Evolutionary conservation across 2,797 vertebrate species (phyloP).

Genomic region (Sebastes aleutianus): DNA sequence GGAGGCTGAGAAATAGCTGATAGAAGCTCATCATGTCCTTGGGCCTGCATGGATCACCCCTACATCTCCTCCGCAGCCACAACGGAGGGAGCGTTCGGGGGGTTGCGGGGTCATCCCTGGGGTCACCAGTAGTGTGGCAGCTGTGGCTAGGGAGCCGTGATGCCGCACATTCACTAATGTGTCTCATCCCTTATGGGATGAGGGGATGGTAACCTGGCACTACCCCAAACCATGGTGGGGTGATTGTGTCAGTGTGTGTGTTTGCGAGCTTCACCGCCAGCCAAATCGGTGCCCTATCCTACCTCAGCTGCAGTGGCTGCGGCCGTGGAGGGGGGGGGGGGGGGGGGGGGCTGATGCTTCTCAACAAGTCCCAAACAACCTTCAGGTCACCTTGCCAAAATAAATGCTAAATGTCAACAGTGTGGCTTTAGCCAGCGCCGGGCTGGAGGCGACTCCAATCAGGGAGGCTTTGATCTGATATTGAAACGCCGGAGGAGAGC

Average conservation of each 20-base stretch:
- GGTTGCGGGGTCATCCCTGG: slow-evolving; percentile 56
- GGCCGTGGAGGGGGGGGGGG: slow-evolving; percentile 1
- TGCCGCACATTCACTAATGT: slow-evolving; percentile 73
- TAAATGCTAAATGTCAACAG: slow-evolving; percentile 78
- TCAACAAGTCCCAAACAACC: slow-evolving; percentile 78
- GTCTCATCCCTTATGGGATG: slow-evolving; percentile 68
- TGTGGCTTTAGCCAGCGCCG: slow-evolving; percentile 44
- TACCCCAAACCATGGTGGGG: slow-evolving; percentile 53
- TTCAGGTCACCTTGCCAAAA: slow-evolving; percentile 77
- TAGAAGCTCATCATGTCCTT: slow-evolving; percentile 71
- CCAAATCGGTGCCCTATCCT: slow-evolving; percentile 72
- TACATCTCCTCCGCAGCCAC: slow-evolving; percentile 33
- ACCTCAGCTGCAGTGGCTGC: slow-evolving; percentile 57
- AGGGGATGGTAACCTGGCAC: slow-evolving; percentile 70
- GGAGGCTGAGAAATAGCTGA: slow-evolving; percentile 62
- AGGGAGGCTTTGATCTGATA: slow-evolving; percentile 59
- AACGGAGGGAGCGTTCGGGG: slow-evolving; percentile 9
- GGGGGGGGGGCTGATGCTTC: slow-evolving; percentile 21
- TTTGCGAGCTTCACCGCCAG: slow-evolving; percentile 33
- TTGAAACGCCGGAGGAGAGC: slow-evolving; percentile 47
- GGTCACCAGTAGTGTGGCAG: slow-evolving; percentile 67
- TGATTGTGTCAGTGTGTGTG: slow-evolving; percentile 47
- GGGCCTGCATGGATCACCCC: slow-evolving; percentile 52
- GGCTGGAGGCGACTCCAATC: slow-evolving; percentile 57
- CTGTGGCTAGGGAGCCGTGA: slow-evolving; percentile 61